A percentile compares a stretch with the other conserved stretches of the same genome.
These are phyloP conservation scores for Poecile atricapillus DNA, from an alignment of 2,113 vertebrate genomes.

Conservation along the genomic window DNA sequence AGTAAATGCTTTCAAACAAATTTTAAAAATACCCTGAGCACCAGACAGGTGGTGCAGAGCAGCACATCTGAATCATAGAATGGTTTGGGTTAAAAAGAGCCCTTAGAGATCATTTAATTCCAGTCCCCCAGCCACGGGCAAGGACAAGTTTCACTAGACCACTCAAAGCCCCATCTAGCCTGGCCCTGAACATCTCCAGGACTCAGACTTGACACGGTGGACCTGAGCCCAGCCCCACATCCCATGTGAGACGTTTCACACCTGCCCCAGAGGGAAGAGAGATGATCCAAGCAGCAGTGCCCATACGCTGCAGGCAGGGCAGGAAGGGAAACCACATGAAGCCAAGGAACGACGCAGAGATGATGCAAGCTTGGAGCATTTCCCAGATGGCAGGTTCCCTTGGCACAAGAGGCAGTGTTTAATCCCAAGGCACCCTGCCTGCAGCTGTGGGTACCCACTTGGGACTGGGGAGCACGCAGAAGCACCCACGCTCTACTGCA, in stretches of 20 bases:
- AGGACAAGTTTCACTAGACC: background rate
- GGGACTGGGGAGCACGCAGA: background rate
- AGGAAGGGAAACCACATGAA: background rate
- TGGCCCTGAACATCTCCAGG: background rate
- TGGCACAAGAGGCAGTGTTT: background rate
- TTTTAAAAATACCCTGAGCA: background rate
- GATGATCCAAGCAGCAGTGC: background rate
- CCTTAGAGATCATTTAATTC: background rate
- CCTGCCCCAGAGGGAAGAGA: background rate
- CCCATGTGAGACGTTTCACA: background rate
- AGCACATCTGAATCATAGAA: rapidly evolving
- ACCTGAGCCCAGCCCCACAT: background rate
- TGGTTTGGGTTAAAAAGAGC: background rate
- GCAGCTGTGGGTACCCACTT: background rate
- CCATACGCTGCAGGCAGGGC: background rate
- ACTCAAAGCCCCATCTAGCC: background rate
- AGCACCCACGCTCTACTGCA: rapidly evolving
- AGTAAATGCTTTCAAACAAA: too few species aligned
- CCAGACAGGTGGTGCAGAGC: rapidly evolving
- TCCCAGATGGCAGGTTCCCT: background rate
- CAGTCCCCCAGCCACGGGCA: background rate
- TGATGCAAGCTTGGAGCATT: background rate
- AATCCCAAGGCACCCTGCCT: background rate
- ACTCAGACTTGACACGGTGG: background rate
- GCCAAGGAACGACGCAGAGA: rapidly evolving